phyloP scores from a whole-genome alignment of 2,113 vertebrate species.

The Neomonachus schauinslandi region DNA sequence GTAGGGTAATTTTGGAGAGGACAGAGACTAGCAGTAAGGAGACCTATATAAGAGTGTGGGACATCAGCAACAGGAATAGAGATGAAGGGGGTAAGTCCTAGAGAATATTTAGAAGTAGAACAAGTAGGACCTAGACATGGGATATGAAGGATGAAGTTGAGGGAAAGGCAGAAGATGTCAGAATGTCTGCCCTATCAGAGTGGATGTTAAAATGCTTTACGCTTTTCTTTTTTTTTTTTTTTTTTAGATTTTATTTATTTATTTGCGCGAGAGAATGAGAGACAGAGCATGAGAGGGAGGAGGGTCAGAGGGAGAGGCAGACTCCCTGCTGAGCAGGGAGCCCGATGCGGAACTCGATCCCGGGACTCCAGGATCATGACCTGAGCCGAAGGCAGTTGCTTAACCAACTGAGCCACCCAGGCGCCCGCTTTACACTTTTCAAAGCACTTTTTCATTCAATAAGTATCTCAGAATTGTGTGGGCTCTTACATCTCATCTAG shows the following conservation, averaged over 20 bases:
- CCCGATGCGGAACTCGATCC: no score
- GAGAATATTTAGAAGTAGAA: neutral
- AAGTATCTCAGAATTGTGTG: neutral
- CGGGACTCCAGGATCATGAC: no score
- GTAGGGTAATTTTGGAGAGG: conserved; percentile 16
- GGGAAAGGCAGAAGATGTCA: neutral
- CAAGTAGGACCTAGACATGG: neutral
- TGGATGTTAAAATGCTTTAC: neutral
- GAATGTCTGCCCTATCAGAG: neutral
- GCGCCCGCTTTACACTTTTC: neutral
- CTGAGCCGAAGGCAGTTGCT: no score
- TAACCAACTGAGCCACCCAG: no score
- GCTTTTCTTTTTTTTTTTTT: no score
- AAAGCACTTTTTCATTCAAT: conserved; percentile 3
- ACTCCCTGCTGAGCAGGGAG: no score
- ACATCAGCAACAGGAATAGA: neutral
- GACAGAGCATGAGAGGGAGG: no score
- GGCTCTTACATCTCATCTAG: neutral
- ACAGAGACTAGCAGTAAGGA: neutral
- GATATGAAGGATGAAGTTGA: neutral
- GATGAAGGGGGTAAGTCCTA: neutral
- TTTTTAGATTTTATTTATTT: no score
- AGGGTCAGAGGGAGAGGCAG: no score
- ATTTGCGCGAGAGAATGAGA: no score
- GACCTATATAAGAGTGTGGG: neutral